Percentiles rank a stretch among this genome's conserved stretches.
phyloP scores from a whole-genome alignment of 1,140 invertebrate species.

The Cotesia chilonis region DNA sequence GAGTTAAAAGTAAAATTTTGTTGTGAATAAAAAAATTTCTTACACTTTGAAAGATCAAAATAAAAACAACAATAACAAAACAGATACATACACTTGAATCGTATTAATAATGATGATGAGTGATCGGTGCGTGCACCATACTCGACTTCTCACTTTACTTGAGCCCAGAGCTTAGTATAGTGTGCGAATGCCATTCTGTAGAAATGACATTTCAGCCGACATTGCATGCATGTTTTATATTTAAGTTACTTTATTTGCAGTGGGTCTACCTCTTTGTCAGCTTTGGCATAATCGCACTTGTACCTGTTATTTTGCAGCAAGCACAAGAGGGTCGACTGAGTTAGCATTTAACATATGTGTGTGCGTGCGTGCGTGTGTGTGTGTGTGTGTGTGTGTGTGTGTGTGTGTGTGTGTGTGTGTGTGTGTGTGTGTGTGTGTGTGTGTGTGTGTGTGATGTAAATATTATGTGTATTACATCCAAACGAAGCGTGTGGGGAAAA shows the following conservation, averaged over 20 bases:
- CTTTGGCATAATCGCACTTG: slow-evolving; percentile 50
- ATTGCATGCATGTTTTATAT: slow-evolving; percentile 45
- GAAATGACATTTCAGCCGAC: slow-evolving; percentile 51
- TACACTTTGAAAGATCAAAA: too few species aligned
- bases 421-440: too few species aligned
- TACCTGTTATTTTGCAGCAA: slow-evolving; percentile 13
- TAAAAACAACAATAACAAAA: background rate
- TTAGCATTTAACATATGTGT: background rate
- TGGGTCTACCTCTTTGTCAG: background rate
- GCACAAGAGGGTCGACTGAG: background rate
- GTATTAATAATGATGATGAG: slow-evolving; percentile 26
- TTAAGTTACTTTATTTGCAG: slow-evolving; percentile 12
- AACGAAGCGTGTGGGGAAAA: slow-evolving; percentile 17
- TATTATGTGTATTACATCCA: background rate
- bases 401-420: too few species aligned
- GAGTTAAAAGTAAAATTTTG: too few species aligned
- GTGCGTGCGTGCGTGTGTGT: too few species aligned
- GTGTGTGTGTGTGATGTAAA: background rate
- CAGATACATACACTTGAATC: slow-evolving; percentile 29
- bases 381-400: too few species aligned
- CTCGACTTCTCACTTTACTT: background rate
- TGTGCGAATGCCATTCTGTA: slow-evolving; percentile 30
- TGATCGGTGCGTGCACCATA: slow-evolving; percentile 32
- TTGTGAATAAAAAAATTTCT: too few species aligned
- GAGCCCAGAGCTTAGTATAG: background rate